phyloP scores from a whole-genome alignment of 2,113 vertebrate species.

The Martes martes region DNA sequence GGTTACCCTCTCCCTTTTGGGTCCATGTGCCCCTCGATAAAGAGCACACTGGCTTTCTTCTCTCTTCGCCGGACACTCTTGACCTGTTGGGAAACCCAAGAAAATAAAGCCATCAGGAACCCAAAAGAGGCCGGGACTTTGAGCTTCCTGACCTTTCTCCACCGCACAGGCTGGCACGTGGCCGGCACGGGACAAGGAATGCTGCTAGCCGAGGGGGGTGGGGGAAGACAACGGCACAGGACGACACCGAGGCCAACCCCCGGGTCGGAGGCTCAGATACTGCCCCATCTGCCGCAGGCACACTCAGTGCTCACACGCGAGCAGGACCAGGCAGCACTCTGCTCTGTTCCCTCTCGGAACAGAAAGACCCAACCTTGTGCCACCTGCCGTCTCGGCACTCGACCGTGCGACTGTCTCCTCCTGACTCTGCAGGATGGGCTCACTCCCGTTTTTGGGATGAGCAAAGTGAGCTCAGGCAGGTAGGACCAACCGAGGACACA shows the following conservation, averaged over 20 bases:
- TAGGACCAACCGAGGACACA: neutral
- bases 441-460: fast-evolving
- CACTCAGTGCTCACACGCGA: fast-evolving
- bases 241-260: neutral
- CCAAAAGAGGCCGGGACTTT: fast-evolving
- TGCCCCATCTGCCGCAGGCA: fast-evolving
- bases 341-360: neutral
- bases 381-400: neutral
- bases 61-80: slow-evolving; percentile 86
- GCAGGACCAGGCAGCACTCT: neutral
- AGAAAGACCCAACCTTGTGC: neutral
- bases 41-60: slow-evolving; percentile 88
- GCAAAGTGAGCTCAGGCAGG: neutral
- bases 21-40: slow-evolving; percentile 85
- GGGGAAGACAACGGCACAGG: too few species aligned
- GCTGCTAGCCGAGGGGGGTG: too few species aligned
- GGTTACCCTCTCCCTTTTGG: slow-evolving; percentile 86
- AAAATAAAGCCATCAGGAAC: neutral
- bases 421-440: neutral
- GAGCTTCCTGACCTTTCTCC: neutral
- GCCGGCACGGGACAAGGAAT: fast-evolving
- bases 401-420: neutral
- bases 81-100: slow-evolving; percentile 82
- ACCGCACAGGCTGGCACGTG: fast-evolving
- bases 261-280: fast-evolving